phyloP scores from a whole-genome alignment of 2,797 vertebrate genomes.

The Naso thynnoides region DNA sequence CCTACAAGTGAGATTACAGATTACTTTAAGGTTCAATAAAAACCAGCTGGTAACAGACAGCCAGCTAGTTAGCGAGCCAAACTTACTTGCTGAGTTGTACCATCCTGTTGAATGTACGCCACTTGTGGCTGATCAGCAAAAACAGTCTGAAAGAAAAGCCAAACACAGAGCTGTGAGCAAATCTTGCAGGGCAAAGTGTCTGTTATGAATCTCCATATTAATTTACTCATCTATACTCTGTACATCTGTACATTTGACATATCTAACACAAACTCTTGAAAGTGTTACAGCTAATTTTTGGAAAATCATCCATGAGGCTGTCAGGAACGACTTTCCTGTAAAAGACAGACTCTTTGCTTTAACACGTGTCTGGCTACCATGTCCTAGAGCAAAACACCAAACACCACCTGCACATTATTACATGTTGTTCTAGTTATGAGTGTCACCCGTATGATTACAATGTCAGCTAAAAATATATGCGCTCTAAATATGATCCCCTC shows the following conservation, averaged over 20 bases:
- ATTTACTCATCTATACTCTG: neutral
- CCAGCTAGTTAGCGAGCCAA: neutral
- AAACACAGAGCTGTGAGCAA: neutral
- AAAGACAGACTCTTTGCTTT: neutral
- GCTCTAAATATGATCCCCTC: constrained; percentile 12
- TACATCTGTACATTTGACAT: too few species aligned
- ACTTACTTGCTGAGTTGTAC: constrained; percentile 93
- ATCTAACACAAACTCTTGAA: too few species aligned
- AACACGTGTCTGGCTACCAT: neutral
- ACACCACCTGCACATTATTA: neutral
- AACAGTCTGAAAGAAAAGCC: constrained; percentile 84
- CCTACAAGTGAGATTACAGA: constrained; percentile 72
- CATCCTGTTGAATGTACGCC: constrained; percentile 97
- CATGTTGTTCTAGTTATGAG: neutral
- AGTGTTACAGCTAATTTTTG: neutral
- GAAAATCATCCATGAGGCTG: neutral
- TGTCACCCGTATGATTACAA: neutral
- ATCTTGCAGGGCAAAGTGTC: neutral
- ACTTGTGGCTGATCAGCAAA: constrained; percentile 97
- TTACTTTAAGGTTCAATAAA: neutral
- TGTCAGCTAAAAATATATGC: neutral
- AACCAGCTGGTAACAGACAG: neutral
- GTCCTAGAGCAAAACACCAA: neutral
- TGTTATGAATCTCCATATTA: neutral
- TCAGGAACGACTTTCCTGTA: neutral